Evolutionary conservation across 2,113 vertebrate species (phyloP).

Genomic region (Alces alces): DNA sequence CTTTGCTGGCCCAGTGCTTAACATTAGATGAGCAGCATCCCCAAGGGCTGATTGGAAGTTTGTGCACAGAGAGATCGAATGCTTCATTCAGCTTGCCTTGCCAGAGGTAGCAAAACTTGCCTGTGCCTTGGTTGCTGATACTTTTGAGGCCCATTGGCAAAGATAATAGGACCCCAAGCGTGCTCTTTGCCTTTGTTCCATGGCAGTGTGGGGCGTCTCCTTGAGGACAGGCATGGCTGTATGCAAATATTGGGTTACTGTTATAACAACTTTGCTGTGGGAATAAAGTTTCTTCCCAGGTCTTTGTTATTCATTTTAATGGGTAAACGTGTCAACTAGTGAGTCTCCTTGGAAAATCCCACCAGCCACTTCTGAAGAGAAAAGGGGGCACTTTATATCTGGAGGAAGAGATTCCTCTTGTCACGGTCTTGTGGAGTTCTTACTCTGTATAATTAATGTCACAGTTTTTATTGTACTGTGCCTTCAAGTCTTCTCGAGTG

Average conservation of each 20-base stretch:
- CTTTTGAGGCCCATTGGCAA: neutral
- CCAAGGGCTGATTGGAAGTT: neutral
- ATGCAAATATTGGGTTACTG: neutral
- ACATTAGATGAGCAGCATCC: neutral
- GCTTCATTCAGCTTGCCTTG: neutral
- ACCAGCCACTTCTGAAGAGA: neutral
- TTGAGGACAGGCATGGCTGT: neutral
- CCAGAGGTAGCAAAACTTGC: neutral
- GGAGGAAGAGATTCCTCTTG: neutral
- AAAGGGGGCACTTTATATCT: neutral
- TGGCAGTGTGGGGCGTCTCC: neutral
- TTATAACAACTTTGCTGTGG: neutral
- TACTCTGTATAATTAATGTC: neutral
- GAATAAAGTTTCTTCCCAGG: conserved; percentile 13
- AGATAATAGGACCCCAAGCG: neutral
- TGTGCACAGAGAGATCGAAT: neutral
- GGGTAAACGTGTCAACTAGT: neutral
- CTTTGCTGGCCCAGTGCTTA: neutral
- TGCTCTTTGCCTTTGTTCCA: neutral
- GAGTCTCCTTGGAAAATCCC: neutral
- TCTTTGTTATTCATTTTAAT: conserved; percentile 36
- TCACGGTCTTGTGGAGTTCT: neutral
- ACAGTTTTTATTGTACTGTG: conserved; percentile 3
- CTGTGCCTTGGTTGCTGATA: neutral
- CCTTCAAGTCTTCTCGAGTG: neutral